Conservation (phyloP, 2,888 invertebrate genomes). For the Yponomeuta cagnagella region DNA sequence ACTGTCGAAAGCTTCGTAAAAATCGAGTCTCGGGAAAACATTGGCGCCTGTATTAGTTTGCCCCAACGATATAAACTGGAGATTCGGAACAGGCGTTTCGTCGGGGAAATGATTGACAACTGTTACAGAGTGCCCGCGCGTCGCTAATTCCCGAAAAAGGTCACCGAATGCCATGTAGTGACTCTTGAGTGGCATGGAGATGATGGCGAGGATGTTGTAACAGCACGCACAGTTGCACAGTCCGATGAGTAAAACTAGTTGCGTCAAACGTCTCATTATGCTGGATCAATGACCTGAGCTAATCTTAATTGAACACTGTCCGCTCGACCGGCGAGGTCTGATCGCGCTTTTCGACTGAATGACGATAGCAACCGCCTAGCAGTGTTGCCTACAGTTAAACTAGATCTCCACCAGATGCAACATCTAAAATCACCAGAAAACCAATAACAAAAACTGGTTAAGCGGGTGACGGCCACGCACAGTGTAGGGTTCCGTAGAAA, state of each 20-base stretch:
- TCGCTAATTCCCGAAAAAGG: slow-evolving; percentile 72
- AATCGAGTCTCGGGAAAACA: slow-evolving; percentile 24
- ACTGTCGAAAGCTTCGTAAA: slow-evolving; percentile 29
- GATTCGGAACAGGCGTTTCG: slow-evolving; percentile 53
- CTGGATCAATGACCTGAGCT: background rate
- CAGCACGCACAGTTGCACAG: slow-evolving; percentile 35
- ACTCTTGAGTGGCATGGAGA: slow-evolving; percentile 77
- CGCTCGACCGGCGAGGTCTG: background rate
- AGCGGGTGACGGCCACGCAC: too few species aligned
- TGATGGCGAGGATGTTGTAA: slow-evolving; percentile 67
- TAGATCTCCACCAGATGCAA: too few species aligned
- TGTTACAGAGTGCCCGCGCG: slow-evolving; percentile 77
- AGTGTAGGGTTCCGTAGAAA: too few species aligned
- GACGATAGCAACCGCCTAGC: background rate
- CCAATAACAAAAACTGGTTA: too few species aligned
- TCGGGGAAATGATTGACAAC: slow-evolving; percentile 77
- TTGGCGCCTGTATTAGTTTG: slow-evolving; percentile 21
- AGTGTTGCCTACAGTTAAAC: too few species aligned
- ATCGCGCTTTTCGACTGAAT: background rate
- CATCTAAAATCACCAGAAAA: too few species aligned
- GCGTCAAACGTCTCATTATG: background rate
- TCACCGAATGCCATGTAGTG: slow-evolving; percentile 79
- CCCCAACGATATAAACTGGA: slow-evolving; percentile 70
- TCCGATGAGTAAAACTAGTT: background rate
- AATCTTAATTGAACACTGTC: background rate